Evolutionary conservation across 2,797 vertebrate species (phyloP).

Genomic region (Paguma larvata): DNA sequence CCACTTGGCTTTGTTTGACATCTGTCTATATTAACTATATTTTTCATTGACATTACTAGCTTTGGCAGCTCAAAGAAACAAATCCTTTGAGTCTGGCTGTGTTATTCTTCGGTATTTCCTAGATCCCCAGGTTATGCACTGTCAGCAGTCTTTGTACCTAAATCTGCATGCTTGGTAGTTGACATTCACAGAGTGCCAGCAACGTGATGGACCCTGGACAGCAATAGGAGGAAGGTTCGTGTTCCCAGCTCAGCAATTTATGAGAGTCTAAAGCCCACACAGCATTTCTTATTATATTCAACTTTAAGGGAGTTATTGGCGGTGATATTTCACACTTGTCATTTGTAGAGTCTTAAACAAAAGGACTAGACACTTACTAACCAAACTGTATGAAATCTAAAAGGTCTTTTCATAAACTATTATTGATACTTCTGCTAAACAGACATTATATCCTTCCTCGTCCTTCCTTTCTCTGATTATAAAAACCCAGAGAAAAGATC

Average conservation of each 20-base stretch:
- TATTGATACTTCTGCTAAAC: conserved; percentile 22
- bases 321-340: conserved; percentile 43
- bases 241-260: conserved; percentile 26
- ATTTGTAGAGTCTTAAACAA: conserved; percentile 43
- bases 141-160: conserved; percentile 41
- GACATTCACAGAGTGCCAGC: background rate
- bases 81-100: conserved; percentile 18
- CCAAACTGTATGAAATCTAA: background rate
- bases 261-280: background rate
- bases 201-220: background rate
- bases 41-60: conserved; percentile 19
- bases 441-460: background rate
- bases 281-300: background rate
- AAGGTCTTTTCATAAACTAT: background rate
- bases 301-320: background rate
- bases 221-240: background rate
- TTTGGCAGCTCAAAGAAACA: conserved; percentile 63
- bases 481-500: background rate
- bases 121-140: background rate
- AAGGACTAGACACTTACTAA: conserved; percentile 29
- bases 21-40: conserved; percentile 67
- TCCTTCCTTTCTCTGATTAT: background rate
- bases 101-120: background rate
- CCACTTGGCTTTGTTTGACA: conserved; percentile 73
- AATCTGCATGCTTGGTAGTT: background rate